These are phyloP conservation scores for Gorilla gorilla DNA, from an alignment of 2,113 vertebrate species.

Conservation along the genomic window DNA sequence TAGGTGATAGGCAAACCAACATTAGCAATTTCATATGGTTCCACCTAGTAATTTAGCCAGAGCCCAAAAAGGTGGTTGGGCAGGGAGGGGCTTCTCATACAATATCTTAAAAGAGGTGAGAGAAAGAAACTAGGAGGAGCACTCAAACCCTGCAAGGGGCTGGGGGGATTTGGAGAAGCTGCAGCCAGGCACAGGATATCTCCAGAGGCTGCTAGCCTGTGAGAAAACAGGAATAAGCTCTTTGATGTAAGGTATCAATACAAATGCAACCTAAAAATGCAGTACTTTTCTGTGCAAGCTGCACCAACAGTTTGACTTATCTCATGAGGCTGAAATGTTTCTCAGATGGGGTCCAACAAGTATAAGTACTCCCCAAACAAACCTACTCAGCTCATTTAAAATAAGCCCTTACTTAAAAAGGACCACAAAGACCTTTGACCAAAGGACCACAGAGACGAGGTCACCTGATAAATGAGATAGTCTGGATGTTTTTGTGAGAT, in stretches of 20 bases:
- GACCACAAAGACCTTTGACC: background rate
- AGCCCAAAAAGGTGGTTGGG: rapidly evolving
- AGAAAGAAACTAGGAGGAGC: background rate
- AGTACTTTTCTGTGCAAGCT: background rate
- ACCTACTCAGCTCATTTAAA: background rate
- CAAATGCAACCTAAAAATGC: background rate
- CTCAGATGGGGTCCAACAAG: background rate
- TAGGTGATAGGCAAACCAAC: background rate
- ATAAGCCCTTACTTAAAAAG: background rate
- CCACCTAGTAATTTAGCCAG: background rate
- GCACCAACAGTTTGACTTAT: background rate
- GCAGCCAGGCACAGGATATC: background rate
- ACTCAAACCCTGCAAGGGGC: background rate
- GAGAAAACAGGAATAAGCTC: background rate
- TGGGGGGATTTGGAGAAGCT: background rate
- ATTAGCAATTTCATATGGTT: background rate
- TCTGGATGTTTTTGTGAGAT: background rate
- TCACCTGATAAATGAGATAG: background rate
- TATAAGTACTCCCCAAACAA: constrained; percentile 19
- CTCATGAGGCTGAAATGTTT: background rate
- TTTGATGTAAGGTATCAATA: background rate
- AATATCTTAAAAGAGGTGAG: background rate
- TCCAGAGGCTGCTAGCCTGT: background rate
- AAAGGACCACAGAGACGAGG: background rate
- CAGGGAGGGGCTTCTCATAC: background rate